Evolutionary conservation across 2,113 vertebrate species (phyloP).

Genomic region (Neofelis nebulosa): DNA sequence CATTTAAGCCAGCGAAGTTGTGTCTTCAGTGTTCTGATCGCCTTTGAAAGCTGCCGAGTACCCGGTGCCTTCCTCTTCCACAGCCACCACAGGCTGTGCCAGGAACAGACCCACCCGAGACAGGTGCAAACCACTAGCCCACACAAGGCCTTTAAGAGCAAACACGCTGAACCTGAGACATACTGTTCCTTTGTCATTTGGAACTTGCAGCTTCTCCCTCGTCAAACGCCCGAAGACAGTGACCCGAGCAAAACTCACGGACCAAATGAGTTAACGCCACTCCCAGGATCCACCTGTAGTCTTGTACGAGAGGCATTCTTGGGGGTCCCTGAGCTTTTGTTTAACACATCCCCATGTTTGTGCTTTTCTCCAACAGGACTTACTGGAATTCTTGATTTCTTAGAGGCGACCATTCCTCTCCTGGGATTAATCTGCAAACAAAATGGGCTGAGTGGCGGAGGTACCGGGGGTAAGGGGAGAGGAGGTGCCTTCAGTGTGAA

Average conservation of each 20-base stretch:
- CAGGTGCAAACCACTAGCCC: accelerated
- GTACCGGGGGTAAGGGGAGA: background rate
- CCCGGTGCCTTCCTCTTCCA: accelerated
- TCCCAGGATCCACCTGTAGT: accelerated
- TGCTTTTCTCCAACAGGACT: background rate
- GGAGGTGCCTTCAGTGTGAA: background rate
- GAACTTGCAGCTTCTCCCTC: background rate
- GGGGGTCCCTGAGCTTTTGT: background rate
- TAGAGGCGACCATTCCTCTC: background rate
- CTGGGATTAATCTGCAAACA: background rate
- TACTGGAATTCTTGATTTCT: background rate
- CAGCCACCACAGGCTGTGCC: accelerated
- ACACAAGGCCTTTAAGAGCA: accelerated
- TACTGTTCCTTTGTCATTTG: background rate
- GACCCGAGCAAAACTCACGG: accelerated
- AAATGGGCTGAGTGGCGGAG: background rate
- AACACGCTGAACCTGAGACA: background rate
- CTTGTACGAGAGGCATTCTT: accelerated
- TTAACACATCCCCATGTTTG: background rate
- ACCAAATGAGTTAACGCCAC: accelerated
- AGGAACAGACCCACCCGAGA: background rate
- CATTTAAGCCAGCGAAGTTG: background rate
- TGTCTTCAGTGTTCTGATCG: background rate
- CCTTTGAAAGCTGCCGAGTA: background rate
- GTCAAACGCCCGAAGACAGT: background rate